Evolutionary conservation across 2,888 invertebrate species (phyloP).

Genomic region (Charanyca ferruginea): DNA sequence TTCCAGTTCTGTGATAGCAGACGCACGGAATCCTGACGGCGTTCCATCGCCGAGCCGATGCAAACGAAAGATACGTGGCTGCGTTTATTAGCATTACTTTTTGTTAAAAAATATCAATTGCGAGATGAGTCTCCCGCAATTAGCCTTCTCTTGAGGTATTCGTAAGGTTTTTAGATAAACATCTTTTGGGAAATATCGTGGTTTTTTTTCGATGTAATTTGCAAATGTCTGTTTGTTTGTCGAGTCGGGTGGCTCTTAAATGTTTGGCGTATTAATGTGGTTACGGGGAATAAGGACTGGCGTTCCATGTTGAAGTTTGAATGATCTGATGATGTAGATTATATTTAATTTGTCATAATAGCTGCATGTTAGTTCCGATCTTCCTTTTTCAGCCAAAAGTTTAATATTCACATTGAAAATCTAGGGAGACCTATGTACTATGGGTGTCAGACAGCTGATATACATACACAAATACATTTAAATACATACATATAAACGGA

Average conservation of each 20-base stretch:
- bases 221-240: conserved; percentile 37
- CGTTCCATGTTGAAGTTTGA: conserved; percentile 5
- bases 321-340: conserved; percentile 12
- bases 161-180: conserved; percentile 48
- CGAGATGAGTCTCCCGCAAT: conserved; percentile 53
- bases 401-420: background rate
- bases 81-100: conserved; percentile 56
- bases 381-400: background rate
- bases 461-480: no score
- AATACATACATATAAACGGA: no score
- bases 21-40: conserved; percentile 53
- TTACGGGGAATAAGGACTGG: conserved; percentile 16
- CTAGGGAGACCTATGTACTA: no score
- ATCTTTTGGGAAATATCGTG: conserved; percentile 34
- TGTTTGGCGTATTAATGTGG: conserved; percentile 36
- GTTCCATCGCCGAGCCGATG: conserved; percentile 59
- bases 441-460: no score
- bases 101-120: conserved; percentile 62
- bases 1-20: conserved; percentile 42
- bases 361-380: background rate
- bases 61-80: conserved; percentile 54
- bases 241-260: conserved; percentile 53
- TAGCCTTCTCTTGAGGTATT: conserved; percentile 54
- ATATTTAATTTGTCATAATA: conserved; percentile 6
- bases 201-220: conserved; percentile 35